phyloP scores from a whole-genome alignment of 1,140 invertebrate species.

The Leptonema lineaticorne region DNA sequence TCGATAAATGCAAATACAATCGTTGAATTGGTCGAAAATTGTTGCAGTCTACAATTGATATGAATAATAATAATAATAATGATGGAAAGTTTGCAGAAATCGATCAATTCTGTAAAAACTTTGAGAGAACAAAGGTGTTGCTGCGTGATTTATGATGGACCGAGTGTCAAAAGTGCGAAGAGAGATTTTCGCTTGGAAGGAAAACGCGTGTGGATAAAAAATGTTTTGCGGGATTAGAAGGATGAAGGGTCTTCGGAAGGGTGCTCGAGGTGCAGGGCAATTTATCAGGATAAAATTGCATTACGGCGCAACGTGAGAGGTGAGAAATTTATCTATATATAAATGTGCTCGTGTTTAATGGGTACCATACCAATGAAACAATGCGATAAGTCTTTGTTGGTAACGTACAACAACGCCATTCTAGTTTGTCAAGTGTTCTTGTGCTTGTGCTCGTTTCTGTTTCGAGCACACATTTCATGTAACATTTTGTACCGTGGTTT shows the following conservation, averaged over 20 bases:
- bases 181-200: background rate
- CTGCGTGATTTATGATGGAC: background rate
- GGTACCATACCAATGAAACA: background rate
- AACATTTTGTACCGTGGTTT: too few relatives aligned
- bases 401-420: too few relatives aligned
- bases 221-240: conserved; percentile 22
- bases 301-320: conserved; percentile 13
- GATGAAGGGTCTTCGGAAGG: conserved; percentile 18
- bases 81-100: too few relatives aligned
- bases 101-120: background rate
- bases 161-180: background rate
- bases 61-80: too few relatives aligned
- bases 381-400: too few relatives aligned
- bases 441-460: too few relatives aligned
- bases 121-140: background rate
- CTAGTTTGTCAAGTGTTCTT: too few relatives aligned
- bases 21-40: background rate
- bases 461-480: too few relatives aligned
- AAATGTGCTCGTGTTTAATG: background rate
- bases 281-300: conserved; percentile 26
- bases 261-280: conserved; percentile 20
- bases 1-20: background rate
- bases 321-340: conserved; percentile 8
- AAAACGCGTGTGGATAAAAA: conserved; percentile 10
- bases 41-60: background rate